Base-by-base conservation (phyloP, 2,888 invertebrate genomes). In the Drosophila stalkeri region DNA sequence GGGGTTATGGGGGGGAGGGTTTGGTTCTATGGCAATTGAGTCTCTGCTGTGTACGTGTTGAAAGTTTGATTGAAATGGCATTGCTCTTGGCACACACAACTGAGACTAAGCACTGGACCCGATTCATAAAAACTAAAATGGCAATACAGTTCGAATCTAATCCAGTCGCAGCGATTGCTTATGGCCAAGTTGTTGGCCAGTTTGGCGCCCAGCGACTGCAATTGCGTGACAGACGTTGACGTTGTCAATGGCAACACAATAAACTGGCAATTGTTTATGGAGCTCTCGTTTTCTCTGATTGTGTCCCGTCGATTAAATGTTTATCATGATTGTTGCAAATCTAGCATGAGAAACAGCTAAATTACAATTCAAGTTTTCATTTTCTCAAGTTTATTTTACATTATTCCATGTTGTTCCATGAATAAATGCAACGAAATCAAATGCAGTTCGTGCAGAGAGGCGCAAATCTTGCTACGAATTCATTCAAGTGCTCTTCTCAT, bases 51-150 rank as follows among this genome's bases (percentile, higher is more conserved):
- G 82, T 74, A 84, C 82, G 87, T 84, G 87, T 70, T 62, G 81
- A 73, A 69, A 72, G 81, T 69, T 87, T 87, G 84, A 85, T 85
- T 87, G 87, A 87, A 79, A 74, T 72, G 72, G 68, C 63, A 75
- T 20, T 20, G 52, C 35, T 11, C 16, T 37, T 14, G 37, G 35
- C 35, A 20, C 11, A 20, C 52, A 18, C 51, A 37, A 37, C 35
- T 52, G 52, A 16, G 52, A 16, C 35, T 12, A 49, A 59, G 39
- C 41, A 49, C 46, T 77, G 60, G 54, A 18, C 23, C 18, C 55
- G 51, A 64, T 64, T 54, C 72, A 66, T 85, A 85, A 85, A 83
- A 85, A 61, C 79, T 76, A 69, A 80, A 75, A 75, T 74, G 74
- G 56, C 73, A 75, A 31, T 49, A 31, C 16, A 49, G 31, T 31